Percentiles rank a stretch among this genome's conserved stretches.
Evolutionary conservation across 2,888 invertebrate species (phyloP).

Genomic region (Ennomos fuscantarius): DNA sequence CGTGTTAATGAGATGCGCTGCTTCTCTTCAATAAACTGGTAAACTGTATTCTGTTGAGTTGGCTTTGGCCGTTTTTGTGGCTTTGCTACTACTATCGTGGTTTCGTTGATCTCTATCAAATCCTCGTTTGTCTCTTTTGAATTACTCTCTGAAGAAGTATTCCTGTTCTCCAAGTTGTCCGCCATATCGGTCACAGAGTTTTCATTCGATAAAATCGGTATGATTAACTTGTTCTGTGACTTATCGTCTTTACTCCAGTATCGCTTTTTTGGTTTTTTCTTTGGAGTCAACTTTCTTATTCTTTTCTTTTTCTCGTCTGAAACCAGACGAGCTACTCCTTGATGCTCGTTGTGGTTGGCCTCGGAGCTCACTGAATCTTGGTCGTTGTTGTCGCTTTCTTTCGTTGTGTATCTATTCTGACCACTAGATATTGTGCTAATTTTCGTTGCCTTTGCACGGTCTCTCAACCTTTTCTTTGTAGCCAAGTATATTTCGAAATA

Average conservation of each 20-base stretch:
- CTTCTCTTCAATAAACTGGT: conserved; percentile 95
- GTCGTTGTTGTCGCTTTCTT: conserved; percentile 84
- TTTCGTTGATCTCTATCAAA: conserved; percentile 63
- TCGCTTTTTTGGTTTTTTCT: conserved; percentile 82
- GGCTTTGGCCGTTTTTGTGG: conserved; percentile 61
- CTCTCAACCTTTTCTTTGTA: conserved; percentile 92
- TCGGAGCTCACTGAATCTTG: conserved; percentile 94
- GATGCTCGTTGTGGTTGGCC: conserved; percentile 90
- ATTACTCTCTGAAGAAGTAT: conserved; percentile 79
- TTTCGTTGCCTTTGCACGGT: conserved; percentile 93
- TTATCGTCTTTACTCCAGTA: conserved; percentile 83
- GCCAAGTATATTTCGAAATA: conserved; percentile 98
- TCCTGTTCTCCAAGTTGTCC: conserved; percentile 69
- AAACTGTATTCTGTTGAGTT: conserved; percentile 86
- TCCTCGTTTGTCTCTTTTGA: conserved; percentile 78
- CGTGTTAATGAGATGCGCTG: conserved; percentile 96
- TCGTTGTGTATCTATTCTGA: conserved; percentile 73
- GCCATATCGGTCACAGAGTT: conserved; percentile 75
- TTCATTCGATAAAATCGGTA: conserved; percentile 77
- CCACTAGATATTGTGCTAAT: conserved; percentile 88
- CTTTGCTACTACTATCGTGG: conserved; percentile 56
- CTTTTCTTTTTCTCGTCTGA: conserved; percentile 73
- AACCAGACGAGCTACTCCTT: conserved; percentile 67
- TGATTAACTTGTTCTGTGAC: conserved; percentile 75
- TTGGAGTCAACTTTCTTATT: conserved; percentile 65